Evolutionary conservation across 2,888 invertebrate genomes (phyloP).

Genomic region (Chrysomela aeneicollis): DNA sequence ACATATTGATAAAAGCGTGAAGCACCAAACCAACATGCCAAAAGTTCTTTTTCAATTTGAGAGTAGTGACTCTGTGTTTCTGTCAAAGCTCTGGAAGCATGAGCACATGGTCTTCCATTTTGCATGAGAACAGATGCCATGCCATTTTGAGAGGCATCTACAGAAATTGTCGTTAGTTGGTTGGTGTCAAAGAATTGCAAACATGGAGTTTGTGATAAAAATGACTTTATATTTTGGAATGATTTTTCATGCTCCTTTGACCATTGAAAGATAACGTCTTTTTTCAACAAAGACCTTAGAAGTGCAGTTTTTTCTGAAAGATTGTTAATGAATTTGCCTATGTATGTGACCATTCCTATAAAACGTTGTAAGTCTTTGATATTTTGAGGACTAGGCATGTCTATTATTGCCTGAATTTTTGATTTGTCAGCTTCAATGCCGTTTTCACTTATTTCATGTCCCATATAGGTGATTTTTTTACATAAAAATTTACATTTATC

Average conservation of each 20-base stretch:
- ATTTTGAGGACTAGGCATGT: conserved; percentile 10
- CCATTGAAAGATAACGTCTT: conserved; percentile 41
- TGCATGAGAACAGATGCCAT: conserved; percentile 53
- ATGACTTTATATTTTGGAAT: conserved; percentile 39
- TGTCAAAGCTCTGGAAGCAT: conserved; percentile 50
- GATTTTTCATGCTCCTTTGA: too few relatives aligned
- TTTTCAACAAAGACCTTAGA: conserved; percentile 41
- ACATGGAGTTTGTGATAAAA: conserved; percentile 45
- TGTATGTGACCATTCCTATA: conserved; percentile 43
- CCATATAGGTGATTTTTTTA: too few relatives aligned
- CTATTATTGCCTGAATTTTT: too few relatives aligned
- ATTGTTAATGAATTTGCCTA: conserved; percentile 43
- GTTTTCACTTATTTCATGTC: too few relatives aligned
- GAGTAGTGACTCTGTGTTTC: conserved; percentile 50
- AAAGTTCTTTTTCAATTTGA: conserved; percentile 56
- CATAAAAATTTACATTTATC: too few relatives aligned
- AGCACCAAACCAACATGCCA: conserved; percentile 52
- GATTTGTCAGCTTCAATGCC: too few relatives aligned
- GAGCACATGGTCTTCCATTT: conserved; percentile 47
- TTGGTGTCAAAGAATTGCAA: conserved; percentile 50
- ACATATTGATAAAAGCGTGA: too few relatives aligned
- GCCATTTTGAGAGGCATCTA: conserved; percentile 52
- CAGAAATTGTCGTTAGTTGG: conserved; percentile 29
- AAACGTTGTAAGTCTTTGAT: conserved; percentile 31
- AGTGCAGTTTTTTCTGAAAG: conserved; percentile 39